These are phyloP conservation scores for Takifugu bimaculatus DNA, from an alignment of 2,113 vertebrate genomes.

Conservation along the genomic window DNA sequence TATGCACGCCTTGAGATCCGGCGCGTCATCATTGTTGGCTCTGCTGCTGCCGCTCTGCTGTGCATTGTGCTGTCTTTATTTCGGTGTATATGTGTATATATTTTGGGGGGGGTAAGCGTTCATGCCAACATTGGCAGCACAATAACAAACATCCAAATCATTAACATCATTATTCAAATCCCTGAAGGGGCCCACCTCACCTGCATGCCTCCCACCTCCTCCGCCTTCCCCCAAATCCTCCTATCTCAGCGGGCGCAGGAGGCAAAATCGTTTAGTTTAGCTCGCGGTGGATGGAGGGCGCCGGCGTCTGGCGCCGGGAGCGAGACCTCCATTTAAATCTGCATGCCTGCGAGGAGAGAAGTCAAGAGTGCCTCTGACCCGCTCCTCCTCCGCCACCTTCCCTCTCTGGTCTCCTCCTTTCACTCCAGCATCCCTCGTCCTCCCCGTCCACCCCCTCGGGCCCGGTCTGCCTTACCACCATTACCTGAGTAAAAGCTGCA, in stretches of 20 bases:
- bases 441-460: constrained; percentile 41
- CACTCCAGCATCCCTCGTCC: constrained; percentile 34
- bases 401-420: constrained; percentile 12
- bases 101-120: constrained; percentile 29
- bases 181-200: constrained; percentile 42
- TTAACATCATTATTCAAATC: constrained; percentile 64
- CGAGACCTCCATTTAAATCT: constrained; percentile 58
- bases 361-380: constrained; percentile 45
- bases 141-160: constrained; percentile 66
- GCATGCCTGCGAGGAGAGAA: constrained; percentile 37
- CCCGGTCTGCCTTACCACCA: constrained; percentile 46
- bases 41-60: constrained; percentile 24
- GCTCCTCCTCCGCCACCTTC: constrained; percentile 8
- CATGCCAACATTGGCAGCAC: constrained; percentile 44
- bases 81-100: constrained; percentile 20
- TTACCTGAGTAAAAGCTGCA: constrained; percentile 58
- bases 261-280: constrained; percentile 45
- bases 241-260: constrained; percentile 20
- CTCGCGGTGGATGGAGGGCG: constrained; percentile 36
- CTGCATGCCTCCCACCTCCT: constrained; percentile 33
- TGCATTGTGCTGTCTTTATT: constrained; percentile 50
- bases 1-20: constrained; percentile 42
- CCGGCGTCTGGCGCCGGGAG: constrained; percentile 34
- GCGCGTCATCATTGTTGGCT: constrained; percentile 38
- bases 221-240: constrained; percentile 32